These are phyloP conservation scores for Augiades crinisus DNA, from an alignment of 2,888 invertebrate species.

Conservation along the genomic window DNA sequence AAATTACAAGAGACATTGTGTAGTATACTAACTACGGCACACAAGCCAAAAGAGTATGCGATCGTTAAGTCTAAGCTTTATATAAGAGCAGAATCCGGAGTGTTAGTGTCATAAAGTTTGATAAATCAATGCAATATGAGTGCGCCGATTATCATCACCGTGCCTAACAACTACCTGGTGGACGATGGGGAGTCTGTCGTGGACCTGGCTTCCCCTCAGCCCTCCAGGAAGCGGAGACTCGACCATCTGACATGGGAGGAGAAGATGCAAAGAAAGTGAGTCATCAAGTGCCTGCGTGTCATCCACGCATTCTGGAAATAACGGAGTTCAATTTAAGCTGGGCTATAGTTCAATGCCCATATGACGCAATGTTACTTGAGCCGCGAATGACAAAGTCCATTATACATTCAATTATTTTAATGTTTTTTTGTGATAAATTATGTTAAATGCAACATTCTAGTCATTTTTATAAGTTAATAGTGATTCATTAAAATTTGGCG, in stretches of 20 bases:
- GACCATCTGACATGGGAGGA: conserved; percentile 94
- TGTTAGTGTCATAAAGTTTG: conserved; percentile 37
- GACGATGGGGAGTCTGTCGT: conserved; percentile 58
- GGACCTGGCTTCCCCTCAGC: conserved; percentile 53
- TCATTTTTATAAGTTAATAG: too few relatives aligned
- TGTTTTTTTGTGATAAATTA: too few relatives aligned
- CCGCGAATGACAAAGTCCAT: background rate
- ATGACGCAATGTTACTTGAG: conserved; percentile 1
- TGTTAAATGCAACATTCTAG: too few relatives aligned
- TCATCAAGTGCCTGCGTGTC: conserved; percentile 49
- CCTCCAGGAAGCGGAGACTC: conserved; percentile 85
- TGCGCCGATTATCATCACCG: conserved; percentile 76
- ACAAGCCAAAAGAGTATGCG: conserved; percentile 49
- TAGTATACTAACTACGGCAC: conserved; percentile 35
- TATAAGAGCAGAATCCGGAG: conserved; percentile 29
- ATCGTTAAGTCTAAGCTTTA: conserved; percentile 40
- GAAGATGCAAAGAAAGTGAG: conserved; percentile 91
- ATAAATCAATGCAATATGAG: conserved; percentile 55
- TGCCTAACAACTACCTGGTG: conserved; percentile 72
- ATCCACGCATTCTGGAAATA: conserved; percentile 30
- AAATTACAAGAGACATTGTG: conserved; percentile 46
- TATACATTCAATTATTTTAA: too few relatives aligned
- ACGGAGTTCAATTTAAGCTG: conserved; percentile 20
- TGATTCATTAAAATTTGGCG: background rate
- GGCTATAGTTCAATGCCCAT: background rate